These are phyloP conservation scores for Schizaphis graminum DNA, from an alignment of 2,888 invertebrate species.

Conservation along the genomic window DNA sequence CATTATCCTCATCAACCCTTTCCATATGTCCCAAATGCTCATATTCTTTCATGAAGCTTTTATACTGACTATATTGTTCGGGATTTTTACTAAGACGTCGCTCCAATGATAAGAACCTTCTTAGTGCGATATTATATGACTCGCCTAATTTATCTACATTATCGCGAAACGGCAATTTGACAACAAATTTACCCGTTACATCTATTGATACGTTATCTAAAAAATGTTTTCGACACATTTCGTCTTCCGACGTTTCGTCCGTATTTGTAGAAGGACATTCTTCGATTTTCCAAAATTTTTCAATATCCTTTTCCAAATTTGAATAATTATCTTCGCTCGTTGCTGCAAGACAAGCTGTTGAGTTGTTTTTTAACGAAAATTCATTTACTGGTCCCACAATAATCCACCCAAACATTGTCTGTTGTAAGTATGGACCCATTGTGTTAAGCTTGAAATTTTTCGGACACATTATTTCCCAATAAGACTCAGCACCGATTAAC, in stretches of 20 bases:
- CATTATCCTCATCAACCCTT: not conserved
- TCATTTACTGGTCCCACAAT: too few relatives aligned
- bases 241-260: too few relatives aligned
- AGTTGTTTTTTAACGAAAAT: too few relatives aligned
- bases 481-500: not conserved
- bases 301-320: too few relatives aligned
- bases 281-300: too few relatives aligned
- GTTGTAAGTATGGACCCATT: not conserved
- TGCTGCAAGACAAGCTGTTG: too few relatives aligned
- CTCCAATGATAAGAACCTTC: not conserved
- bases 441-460: not conserved
- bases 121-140: not conserved
- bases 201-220: not conserved
- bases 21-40: conserved; percentile 33
- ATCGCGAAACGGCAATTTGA: conserved; percentile 19
- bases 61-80: not conserved
- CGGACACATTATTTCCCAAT: not conserved
- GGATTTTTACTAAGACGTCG: not conserved
- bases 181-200: not conserved
- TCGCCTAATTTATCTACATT: not conserved
- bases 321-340: too few relatives aligned
- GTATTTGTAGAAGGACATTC: too few relatives aligned
- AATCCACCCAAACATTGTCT: too few relatives aligned
- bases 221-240: not conserved
- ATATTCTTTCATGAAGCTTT: conserved; percentile 14